phyloP scores from a whole-genome alignment of 2,797 vertebrate species.

The Mormyrus proboscirostris region DNA sequence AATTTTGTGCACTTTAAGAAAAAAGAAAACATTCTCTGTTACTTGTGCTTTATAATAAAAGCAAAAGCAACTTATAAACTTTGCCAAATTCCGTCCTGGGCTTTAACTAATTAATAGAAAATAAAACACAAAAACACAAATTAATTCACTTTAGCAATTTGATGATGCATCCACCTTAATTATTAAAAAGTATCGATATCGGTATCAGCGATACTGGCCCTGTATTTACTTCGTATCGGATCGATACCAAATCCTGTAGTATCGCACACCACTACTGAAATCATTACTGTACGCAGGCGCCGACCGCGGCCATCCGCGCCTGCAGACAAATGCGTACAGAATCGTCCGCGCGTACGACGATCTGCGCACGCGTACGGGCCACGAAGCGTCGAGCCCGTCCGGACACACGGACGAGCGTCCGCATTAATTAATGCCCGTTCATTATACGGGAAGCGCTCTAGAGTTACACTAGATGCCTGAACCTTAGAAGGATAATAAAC shows the following conservation, averaged over 20 bases:
- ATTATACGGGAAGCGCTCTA: background rate
- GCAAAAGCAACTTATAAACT: no score
- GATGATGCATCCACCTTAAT: background rate
- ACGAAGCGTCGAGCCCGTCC: background rate
- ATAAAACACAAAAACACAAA: background rate
- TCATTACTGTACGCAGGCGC: background rate
- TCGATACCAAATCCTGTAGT: background rate
- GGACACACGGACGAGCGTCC: background rate
- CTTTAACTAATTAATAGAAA: no score
- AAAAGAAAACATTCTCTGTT: background rate
- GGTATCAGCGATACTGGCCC: background rate
- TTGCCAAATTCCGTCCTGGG: no score
- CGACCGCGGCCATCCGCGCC: background rate
- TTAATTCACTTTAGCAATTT: background rate
- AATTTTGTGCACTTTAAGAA: no score
- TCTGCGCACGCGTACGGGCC: background rate
- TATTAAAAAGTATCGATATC: background rate
- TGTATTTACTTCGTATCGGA: background rate
- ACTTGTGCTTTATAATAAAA: background rate
- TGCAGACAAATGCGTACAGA: background rate
- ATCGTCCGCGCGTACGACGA: background rate
- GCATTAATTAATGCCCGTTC: background rate
- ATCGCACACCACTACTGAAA: background rate
- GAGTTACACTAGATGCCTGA: background rate
- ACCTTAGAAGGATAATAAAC: background rate